Evolutionary conservation across 2,888 invertebrate species (phyloP).

Genomic region (Leptinotarsa haldemani): DNA sequence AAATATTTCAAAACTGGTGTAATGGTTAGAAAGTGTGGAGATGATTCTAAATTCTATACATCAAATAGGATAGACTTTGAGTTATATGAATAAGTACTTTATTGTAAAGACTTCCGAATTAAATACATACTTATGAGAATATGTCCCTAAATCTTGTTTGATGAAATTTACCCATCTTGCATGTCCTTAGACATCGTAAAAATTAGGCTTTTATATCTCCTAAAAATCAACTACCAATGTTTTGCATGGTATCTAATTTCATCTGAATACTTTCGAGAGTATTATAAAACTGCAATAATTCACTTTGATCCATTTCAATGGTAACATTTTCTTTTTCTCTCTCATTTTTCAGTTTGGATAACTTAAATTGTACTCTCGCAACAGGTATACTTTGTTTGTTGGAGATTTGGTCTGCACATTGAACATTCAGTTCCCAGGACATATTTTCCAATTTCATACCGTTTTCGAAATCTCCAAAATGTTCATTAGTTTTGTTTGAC

Average conservation of each 20-base stretch:
- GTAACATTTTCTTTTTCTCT: conserved; percentile 62
- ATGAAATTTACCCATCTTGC: too few species aligned
- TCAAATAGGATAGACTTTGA: conserved; percentile 95
- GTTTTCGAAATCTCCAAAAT: conserved; percentile 66
- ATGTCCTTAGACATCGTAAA: background rate
- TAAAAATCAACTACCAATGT: conserved; percentile 27
- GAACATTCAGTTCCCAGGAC: conserved; percentile 70
- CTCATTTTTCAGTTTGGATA: conserved; percentile 54
- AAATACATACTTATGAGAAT: background rate
- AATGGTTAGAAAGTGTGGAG: conserved; percentile 85
- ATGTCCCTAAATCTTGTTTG: background rate
- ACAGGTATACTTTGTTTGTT: conserved; percentile 66
- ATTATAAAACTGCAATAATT: conserved; percentile 68
- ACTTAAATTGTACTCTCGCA: conserved; percentile 67
- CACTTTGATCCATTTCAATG: conserved; percentile 68
- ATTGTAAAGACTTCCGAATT: background rate
- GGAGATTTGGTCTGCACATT: conserved; percentile 67
- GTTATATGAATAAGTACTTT: conserved; percentile 77
- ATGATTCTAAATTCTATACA: conserved; percentile 80
- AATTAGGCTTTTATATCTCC: background rate
- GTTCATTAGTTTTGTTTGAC: conserved; percentile 68
- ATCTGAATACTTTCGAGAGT: conserved; percentile 69
- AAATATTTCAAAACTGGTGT: conserved; percentile 88
- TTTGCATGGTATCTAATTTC: conserved; percentile 58
- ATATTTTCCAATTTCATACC: conserved; percentile 68